These are phyloP conservation scores for Rhagologus leucostigma DNA, from an alignment of 2,113 vertebrate species.

Conservation along the genomic window DNA sequence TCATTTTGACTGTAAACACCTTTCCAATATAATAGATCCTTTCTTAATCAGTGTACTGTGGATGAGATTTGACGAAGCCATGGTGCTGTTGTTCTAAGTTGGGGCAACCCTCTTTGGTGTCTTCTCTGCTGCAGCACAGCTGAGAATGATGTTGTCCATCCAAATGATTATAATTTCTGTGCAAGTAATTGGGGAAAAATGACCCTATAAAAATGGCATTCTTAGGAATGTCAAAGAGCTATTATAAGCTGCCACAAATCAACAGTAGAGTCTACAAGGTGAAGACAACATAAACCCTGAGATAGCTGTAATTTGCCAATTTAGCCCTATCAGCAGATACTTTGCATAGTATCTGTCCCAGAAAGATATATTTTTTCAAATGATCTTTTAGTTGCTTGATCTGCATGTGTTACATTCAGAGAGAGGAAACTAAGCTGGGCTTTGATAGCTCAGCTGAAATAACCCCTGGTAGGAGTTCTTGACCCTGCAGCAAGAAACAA, in stretches of 20 bases:
- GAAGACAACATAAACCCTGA: not conserved
- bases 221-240: not conserved
- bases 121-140: not conserved
- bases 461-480: not conserved
- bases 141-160: not conserved
- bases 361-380: not conserved
- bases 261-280: not conserved
- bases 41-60: not conserved
- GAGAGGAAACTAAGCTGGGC: not conserved
- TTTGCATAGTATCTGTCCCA: not conserved
- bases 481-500: not conserved
- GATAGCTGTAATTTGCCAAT: not conserved
- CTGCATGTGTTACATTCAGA: not conserved
- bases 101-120: not conserved
- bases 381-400: not conserved
- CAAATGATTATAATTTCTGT: not conserved
- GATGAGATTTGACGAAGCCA: not conserved
- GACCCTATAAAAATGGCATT: not conserved
- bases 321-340: not conserved
- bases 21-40: not conserved
- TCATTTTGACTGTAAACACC: conserved; percentile 17
- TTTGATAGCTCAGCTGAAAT: not conserved
- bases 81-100: not conserved
- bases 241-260: not conserved
- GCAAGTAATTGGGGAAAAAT: not conserved